These are phyloP conservation scores for Micromys minutus DNA, from an alignment of 2,113 vertebrate genomes.

Conservation along the genomic window DNA sequence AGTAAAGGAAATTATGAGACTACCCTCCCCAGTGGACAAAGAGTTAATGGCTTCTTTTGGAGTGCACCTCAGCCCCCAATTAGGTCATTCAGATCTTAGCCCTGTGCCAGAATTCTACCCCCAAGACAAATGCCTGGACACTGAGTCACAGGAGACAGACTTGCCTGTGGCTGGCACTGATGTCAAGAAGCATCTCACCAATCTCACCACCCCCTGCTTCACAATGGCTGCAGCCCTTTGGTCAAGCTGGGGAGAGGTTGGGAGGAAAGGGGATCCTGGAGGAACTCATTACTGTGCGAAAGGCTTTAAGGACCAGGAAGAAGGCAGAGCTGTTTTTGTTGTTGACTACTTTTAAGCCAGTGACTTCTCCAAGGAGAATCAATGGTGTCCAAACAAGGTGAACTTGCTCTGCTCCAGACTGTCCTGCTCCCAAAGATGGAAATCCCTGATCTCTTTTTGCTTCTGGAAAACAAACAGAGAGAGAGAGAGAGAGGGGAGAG, in stretches of 20 bases:
- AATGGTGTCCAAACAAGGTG: neutral
- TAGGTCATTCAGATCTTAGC: conserved; percentile 23
- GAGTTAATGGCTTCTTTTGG: neutral
- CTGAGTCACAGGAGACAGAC: neutral
- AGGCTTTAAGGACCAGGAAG: neutral
- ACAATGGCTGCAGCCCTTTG: neutral
- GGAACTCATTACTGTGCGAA: neutral
- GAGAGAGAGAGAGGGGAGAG: neutral
- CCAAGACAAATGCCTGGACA: neutral
- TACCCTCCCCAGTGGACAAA: neutral
- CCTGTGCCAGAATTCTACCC: neutral
- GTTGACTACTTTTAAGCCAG: neutral
- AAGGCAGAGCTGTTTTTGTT: neutral
- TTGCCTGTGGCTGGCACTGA: rapidly evolving
- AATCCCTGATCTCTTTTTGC: conserved; percentile 15
- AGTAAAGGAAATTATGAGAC: conserved; percentile 1
- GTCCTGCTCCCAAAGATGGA: conserved; percentile 11
- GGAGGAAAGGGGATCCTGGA: neutral
- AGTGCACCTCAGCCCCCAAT: neutral
- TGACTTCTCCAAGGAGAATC: conserved; percentile 27
- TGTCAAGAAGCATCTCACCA: neutral
- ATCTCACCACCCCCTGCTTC: too few species aligned
- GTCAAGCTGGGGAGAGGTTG: neutral
- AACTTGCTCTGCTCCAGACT: neutral
- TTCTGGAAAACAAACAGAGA: neutral